Evolutionary conservation across 2,797 vertebrate genomes (phyloP).

Genomic region (Sternarchorhynchus goeldii): DNA sequence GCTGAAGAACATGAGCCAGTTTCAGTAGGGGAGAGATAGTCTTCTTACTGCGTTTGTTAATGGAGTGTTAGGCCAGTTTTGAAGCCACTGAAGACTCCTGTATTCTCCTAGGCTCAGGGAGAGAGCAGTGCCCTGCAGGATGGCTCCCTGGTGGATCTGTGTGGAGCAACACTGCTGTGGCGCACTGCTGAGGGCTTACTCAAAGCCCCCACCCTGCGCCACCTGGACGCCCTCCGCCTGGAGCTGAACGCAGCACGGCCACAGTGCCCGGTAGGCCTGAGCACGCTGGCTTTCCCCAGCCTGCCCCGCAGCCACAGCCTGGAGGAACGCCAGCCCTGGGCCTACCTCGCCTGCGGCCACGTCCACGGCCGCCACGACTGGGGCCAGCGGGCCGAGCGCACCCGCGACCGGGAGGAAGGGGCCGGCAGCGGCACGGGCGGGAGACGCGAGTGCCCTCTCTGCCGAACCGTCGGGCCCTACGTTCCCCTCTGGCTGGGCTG

Average conservation of each 20-base stretch:
- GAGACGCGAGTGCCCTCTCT: constrained; percentile 92
- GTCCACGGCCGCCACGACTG: constrained; percentile 95
- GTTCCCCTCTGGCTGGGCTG: constrained; percentile 95
- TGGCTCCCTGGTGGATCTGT: constrained; percentile 82
- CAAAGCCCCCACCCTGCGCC: constrained; percentile 77
- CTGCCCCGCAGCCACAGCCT: constrained; percentile 91
- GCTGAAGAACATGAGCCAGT: too few relatives aligned
- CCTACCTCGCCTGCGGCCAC: constrained; percentile 91
- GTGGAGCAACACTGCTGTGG: constrained; percentile 79
- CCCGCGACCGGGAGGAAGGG: constrained; percentile 56
- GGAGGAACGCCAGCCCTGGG: constrained; percentile 96
- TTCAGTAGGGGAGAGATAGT: too few relatives aligned
- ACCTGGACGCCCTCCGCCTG: constrained; percentile 94
- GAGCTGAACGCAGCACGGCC: constrained; percentile 95
- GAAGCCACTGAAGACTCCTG: background rate
- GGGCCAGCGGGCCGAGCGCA: constrained; percentile 87
- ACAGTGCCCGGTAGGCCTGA: constrained; percentile 97
- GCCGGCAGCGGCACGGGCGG: constrained; percentile 66
- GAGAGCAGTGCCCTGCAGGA: constrained; percentile 94
- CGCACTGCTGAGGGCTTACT: constrained; percentile 77
- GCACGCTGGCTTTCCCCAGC: constrained; percentile 96
- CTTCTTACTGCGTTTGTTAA: background rate
- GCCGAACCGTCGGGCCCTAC: constrained; percentile 91
- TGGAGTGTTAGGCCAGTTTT: background rate
- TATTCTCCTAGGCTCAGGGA: constrained; percentile 82